Evolutionary conservation across 2,888 invertebrate species (phyloP), one percentile per base, ranked within the genome.

Genomic region (Taphrorychus bicolor): DNA sequence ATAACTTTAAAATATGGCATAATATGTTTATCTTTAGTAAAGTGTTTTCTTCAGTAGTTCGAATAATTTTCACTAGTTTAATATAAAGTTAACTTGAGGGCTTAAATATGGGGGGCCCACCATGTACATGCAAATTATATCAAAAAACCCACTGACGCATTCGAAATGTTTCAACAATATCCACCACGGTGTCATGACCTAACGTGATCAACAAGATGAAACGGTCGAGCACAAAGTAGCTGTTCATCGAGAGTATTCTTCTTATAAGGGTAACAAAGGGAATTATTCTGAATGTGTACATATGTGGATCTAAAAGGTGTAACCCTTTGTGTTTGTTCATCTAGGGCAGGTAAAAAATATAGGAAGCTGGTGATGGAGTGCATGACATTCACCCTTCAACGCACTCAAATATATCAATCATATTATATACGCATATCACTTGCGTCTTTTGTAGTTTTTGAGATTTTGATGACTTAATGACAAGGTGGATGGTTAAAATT

Each of bases 371-470:
- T 57, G 62, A 52, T 22, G 14, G 18, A 53, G 45, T 62, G 54
- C 40, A 48, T 22, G 40, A 59, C 66, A 57, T 63, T 70, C 56
- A 62, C 76, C 74, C 75, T 73, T 77, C 77, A 78, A 76, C 79
- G 78, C 79, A 79, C 80, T 79, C 76, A 75, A 78, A 79, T 80
- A 80, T 78, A 82, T 81, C 81, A 81, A 81, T 81, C 81, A 81
- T 73, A 75, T 79, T 79, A 78, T 76, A 75, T 76, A 79, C 79
- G 79, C 79, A 77, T 80, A 80, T 81, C 79, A 76, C 80, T 80
- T 78, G 74, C 77, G 76, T 71, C 74, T 59, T 51, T 61, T 41
- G 60, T 63, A 53, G 14, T 71, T 71, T 72, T 72, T 67, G 63
- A 71, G 68, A 73, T 73, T 71, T 71, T 76, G 77, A 78, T 73